A percentile compares a stretch with the other conserved stretches of the same genome.
phyloP scores from a whole-genome alignment of 53 echinoderm and acorn worm genomes.

The Paracentrotus lividus region DNA sequence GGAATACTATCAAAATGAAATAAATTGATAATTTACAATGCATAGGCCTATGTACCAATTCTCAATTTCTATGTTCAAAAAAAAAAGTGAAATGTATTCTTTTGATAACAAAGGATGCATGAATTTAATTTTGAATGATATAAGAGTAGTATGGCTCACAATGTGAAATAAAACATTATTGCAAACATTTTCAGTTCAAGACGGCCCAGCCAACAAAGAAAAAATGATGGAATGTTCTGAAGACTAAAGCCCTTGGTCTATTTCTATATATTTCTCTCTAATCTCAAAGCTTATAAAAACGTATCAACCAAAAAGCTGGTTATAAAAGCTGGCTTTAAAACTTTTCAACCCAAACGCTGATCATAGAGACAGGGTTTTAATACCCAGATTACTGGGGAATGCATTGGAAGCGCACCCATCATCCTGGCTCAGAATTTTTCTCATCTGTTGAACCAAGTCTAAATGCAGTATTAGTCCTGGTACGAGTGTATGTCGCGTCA shows the following conservation, averaged over 20 bases:
- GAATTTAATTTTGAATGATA: too few relatives aligned
- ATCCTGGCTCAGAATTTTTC: not conserved
- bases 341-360: too few relatives aligned
- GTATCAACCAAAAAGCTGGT: not conserved
- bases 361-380: not conserved
- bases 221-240: not conserved
- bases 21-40: not conserved
- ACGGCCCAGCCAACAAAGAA: too few relatives aligned
- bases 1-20: too few relatives aligned
- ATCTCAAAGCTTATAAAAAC: not conserved
- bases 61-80: not conserved
- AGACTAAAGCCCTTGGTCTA: not conserved
- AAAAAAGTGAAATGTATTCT: too few relatives aligned
- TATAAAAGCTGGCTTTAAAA: too few relatives aligned
- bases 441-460: not conserved
- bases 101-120: too few relatives aligned
- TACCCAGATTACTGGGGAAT: not conserved
- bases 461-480: not conserved
- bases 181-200: too few relatives aligned
- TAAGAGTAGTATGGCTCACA: too few relatives aligned
- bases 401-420: not conserved
- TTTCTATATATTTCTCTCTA: not conserved
- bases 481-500: conserved; percentile 20
- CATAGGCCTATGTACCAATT: not conserved
- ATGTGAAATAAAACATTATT: too few relatives aligned